These are phyloP conservation scores for Drosophila lacicola DNA, from an alignment of 2,888 invertebrate species.

Conservation along the genomic window DNA sequence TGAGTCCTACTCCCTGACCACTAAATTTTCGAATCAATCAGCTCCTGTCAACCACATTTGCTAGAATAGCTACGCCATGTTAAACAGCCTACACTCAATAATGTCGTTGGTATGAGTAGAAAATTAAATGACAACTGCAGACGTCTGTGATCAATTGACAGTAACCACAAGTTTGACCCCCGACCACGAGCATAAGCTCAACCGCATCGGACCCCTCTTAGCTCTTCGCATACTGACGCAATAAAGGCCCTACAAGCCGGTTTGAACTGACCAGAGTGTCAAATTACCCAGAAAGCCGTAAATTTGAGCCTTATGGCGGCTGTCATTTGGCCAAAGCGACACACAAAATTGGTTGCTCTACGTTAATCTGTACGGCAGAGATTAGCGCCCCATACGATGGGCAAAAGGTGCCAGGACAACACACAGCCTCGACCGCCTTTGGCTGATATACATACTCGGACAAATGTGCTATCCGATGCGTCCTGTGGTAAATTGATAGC, in stretches of 20 bases:
- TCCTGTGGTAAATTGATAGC: slow-evolving; percentile 74
- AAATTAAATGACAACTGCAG: slow-evolving; percentile 80
- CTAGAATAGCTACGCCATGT: slow-evolving; percentile 26
- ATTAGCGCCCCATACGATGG: slow-evolving; percentile 70
- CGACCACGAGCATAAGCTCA: slow-evolving; percentile 4
- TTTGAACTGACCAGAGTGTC: slow-evolving; percentile 70
- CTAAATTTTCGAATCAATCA: slow-evolving; percentile 24
- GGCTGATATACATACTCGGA: slow-evolving; percentile 21
- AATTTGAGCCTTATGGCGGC: slow-evolving; percentile 75
- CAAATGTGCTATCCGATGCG: slow-evolving; percentile 73
- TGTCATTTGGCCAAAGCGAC: slow-evolving; percentile 65
- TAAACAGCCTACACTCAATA: slow-evolving; percentile 50
- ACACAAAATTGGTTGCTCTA: slow-evolving; percentile 68
- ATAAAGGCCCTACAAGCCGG: slow-evolving; percentile 25
- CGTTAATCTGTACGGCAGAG: slow-evolving; percentile 78
- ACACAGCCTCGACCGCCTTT: slow-evolving; percentile 26
- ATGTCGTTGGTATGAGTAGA: slow-evolving; percentile 42
- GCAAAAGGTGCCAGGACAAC: slow-evolving; percentile 44
- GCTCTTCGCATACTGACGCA: slow-evolving; percentile 19
- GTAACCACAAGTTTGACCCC: slow-evolving; percentile 56
- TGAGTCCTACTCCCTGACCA: background rate
- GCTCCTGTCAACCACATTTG: slow-evolving; percentile 36
- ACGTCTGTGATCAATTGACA: slow-evolving; percentile 80
- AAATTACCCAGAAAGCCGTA: slow-evolving; percentile 80
- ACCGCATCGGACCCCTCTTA: slow-evolving; percentile 11